Base-by-base conservation (phyloP, 2,113 vertebrate species). In the Pseudolaguvia tuberculata region DNA sequence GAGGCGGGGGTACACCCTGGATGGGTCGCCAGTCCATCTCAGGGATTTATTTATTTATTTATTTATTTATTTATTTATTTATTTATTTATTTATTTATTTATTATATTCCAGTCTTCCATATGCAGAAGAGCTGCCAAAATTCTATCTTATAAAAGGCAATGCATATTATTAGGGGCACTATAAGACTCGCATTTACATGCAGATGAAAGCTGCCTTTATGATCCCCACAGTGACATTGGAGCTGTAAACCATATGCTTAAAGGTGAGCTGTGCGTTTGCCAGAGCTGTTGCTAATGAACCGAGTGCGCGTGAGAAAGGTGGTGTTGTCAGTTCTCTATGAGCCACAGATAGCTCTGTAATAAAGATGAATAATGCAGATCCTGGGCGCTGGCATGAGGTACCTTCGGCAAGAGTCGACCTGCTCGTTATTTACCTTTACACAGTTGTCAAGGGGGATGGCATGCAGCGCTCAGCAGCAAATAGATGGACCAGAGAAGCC, bases 311-410 rank as follows among this genome's bases (percentile, higher is more conserved):
- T 81, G 67, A 59, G 72, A 20, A 18, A 67, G 31, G 67, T 17
- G 13, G 63, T 82, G 76, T 84, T 83, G 81, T 85, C 83, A 75
- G 62, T 21, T 67, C 61, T 76, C 71, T 83, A 67, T 74, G 29
- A 81, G 83, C 76, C 72, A 63, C 72, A 59, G 53, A 74, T 80
- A 76, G 50, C 21, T 67, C 73, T 25, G 65, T 85, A 88, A 88
- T 87, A 86, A 87, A 87, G 86, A 86, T 86, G 80, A 86, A 88
- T 81, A 82, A 88, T 85, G 84, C 81, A 86, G 79, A 87, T 83
- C 77, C 63, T 42, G 53, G 56, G 76, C 70, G 74, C 68, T 74
- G 52, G 79, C 69, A 63, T 83, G 67, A 61, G 81, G 52, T 51
- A 50, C 82, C 77, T 79, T 85, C 85, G 81, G 82, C 71, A 70